Conservation (phyloP, 2,888 invertebrate species). For the Stenodema calcarata region DNA sequence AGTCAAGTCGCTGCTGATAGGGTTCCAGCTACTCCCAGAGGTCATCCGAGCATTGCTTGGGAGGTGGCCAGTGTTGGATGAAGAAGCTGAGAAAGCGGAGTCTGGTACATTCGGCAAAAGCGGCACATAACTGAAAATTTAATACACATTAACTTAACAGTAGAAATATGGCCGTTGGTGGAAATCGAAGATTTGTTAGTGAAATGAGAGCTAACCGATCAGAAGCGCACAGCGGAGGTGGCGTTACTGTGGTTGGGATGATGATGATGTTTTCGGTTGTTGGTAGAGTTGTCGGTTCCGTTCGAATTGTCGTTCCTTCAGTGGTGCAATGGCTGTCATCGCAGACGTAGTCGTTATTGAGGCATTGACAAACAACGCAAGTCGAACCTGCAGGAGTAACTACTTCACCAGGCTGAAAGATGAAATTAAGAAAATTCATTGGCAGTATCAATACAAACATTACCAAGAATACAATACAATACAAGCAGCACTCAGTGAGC, state of each 20-base stretch:
- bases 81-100: slow-evolving; percentile 60
- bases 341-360: slow-evolving; percentile 77
- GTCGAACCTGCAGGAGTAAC: slow-evolving; percentile 64
- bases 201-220: background rate
- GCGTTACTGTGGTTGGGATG: slow-evolving; percentile 61
- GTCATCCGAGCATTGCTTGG: slow-evolving; percentile 41
- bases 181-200: no score
- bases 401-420: slow-evolving; percentile 72
- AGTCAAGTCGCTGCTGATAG: slow-evolving; percentile 65
- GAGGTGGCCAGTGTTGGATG: slow-evolving; percentile 22
- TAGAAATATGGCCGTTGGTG: no score
- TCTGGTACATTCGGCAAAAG: slow-evolving; percentile 61
- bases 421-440: background rate
- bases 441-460: no score
- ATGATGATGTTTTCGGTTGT: slow-evolving; percentile 57
- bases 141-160: no score
- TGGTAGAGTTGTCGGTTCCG: slow-evolving; percentile 19
- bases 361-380: slow-evolving; percentile 80
- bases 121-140: slow-evolving; percentile 48
- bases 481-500: no score
- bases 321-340: slow-evolving; percentile 65
- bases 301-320: slow-evolving; percentile 49
- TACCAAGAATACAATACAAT: no score
- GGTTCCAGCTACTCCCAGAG: slow-evolving; percentile 71
- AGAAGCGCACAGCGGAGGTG: slow-evolving; percentile 62